Conservation (phyloP, 1,140 invertebrate genomes). For the Semibalanus balanoides region DNA sequence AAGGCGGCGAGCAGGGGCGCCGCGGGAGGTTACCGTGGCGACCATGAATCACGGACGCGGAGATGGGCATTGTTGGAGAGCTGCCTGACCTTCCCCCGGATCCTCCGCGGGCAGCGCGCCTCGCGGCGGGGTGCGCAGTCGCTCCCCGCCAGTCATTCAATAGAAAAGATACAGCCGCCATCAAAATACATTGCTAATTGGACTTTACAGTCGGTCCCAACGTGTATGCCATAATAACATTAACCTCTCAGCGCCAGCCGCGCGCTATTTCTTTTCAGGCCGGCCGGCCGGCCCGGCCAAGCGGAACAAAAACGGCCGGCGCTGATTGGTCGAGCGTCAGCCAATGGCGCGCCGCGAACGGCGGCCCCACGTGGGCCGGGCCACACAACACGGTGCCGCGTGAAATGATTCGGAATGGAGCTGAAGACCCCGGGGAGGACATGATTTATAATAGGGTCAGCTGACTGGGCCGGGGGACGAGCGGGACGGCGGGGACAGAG, state of each 20-base stretch:
- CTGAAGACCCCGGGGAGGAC: neutral
- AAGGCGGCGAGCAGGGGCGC: neutral
- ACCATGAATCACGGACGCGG: neutral
- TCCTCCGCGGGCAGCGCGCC: neutral
- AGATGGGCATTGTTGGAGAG: neutral
- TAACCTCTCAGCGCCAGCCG: neutral
- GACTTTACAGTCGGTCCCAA: neutral
- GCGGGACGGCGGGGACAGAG: neutral
- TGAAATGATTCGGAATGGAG: neutral
- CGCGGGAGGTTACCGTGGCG: too few relatives aligned
- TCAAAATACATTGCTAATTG: conserved; percentile 7
- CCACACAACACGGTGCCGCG: neutral
- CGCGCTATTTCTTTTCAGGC: neutral
- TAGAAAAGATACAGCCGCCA: neutral
- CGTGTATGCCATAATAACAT: conserved; percentile 2
- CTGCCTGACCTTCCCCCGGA: neutral
- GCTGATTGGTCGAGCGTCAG: neutral
- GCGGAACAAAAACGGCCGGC: neutral
- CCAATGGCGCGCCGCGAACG: neutral
- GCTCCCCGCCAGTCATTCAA: neutral
- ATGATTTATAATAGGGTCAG: conserved; percentile 2
- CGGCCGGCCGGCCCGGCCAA: too few relatives aligned
- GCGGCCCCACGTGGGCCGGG: neutral
- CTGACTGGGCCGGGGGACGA: neutral
- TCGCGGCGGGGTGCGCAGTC: too few relatives aligned